Conservation (phyloP, 2,888 invertebrate genomes). For the Carabus problematicus region DNA sequence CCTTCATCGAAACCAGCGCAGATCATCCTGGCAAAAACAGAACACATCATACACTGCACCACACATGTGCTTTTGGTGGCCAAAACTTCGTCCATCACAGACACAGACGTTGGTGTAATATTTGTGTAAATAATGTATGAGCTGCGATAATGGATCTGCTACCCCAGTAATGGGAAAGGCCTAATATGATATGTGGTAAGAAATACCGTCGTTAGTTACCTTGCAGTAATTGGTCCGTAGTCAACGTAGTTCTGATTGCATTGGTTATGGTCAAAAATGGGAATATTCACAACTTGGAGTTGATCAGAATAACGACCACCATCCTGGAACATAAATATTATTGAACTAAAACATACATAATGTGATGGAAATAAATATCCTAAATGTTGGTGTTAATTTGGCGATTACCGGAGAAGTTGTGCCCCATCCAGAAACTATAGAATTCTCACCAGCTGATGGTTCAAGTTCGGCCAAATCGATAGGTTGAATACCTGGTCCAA, state of each 20-base stretch:
- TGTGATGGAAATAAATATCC: no score
- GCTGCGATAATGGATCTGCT: no score
- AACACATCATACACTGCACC: no score
- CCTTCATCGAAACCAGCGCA: no score
- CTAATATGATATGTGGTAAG: background rate
- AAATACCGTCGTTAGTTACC: background rate
- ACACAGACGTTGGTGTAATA: no score
- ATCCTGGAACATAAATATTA: background rate
- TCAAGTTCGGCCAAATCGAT: constrained; percentile 47
- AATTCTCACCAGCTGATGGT: constrained; percentile 14
- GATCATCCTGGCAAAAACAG: constrained; percentile 3
- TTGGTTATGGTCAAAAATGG: constrained; percentile 9
- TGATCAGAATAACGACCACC: constrained; percentile 16
- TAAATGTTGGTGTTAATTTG: constrained; percentile 9
- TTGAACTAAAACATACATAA: no score
- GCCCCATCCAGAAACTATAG: constrained; percentile 44
- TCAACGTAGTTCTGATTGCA: constrained; percentile 11
- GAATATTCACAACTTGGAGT: constrained; percentile 25
- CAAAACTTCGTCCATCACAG: no score
- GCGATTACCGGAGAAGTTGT: constrained; percentile 28
- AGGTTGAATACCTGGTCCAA: constrained; percentile 52
- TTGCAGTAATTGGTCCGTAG: constrained; percentile 2
- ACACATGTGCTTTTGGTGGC: background rate
- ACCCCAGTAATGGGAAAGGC: no score
- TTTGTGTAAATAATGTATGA: no score